phyloP scores from a whole-genome alignment of 2,888 invertebrate genomes.

The Hyposoter dolosus region DNA sequence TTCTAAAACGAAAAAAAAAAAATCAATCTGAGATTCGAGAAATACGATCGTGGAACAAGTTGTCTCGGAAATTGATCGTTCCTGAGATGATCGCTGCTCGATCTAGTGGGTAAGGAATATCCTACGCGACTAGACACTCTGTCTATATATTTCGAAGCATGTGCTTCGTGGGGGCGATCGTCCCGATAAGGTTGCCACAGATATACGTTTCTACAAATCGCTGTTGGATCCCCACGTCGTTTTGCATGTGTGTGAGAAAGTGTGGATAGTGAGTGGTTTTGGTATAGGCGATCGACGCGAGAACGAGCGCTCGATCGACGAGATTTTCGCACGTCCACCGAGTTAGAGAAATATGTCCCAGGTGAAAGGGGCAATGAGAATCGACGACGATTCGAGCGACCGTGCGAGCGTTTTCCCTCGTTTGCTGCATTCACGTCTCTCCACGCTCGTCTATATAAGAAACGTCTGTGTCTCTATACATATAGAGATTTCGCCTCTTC shows the following conservation, averaged over 20 bases:
- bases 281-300: conserved; percentile 21
- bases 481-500: background rate
- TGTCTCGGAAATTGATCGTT: background rate
- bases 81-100: conserved; percentile 12
- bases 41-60: background rate
- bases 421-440: background rate
- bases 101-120: background rate
- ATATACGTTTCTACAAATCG: conserved; percentile 56
- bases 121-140: background rate
- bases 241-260: background rate
- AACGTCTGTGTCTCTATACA: background rate
- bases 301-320: conserved; percentile 55
- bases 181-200: conserved; percentile 52
- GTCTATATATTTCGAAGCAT: background rate
- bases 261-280: conserved; percentile 9
- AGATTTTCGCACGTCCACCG: conserved; percentile 61
- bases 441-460: conserved; percentile 1
- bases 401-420: conserved; percentile 48
- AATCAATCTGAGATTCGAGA: background rate
- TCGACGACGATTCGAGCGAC: conserved; percentile 44
- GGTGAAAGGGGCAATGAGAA: conserved; percentile 54
- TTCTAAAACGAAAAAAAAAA: background rate
- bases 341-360: conserved; percentile 62
- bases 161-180: conserved; percentile 40
- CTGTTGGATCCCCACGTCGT: conserved; percentile 54